Conservation (phyloP, 1,140 invertebrate genomes). For the Asbolus verrucosus region DNA sequence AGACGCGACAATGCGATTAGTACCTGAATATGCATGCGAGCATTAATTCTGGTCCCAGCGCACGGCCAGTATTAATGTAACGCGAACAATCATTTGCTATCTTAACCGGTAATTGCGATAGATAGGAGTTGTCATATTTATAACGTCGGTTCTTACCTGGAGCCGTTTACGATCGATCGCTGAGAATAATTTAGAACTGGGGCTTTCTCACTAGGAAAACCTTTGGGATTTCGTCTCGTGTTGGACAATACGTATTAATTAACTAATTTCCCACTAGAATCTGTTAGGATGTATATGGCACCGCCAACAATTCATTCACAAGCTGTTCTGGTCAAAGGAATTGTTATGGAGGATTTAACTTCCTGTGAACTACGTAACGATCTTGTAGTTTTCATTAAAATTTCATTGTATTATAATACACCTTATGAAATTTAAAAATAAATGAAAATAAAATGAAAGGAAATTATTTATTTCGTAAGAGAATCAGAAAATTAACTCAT, state of each 20-base stretch:
- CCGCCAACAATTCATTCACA: slow-evolving; percentile 6
- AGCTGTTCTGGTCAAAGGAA: slow-evolving; percentile 9
- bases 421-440: no score
- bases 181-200: not conserved
- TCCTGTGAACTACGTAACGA: no score
- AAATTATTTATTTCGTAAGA: no score
- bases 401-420: no score
- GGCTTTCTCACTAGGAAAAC: not conserved
- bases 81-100: slow-evolving; percentile 32
- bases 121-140: not conserved
- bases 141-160: not conserved
- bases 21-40: slow-evolving; percentile 9
- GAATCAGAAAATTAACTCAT: no score
- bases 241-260: slow-evolving; percentile 36
- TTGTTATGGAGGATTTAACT: no score
- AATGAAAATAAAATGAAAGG: no score
- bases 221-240: slow-evolving; percentile 13
- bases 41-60: not conserved
- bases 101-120: slow-evolving; percentile 18
- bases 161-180: not conserved
- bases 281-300: slow-evolving; percentile 19
- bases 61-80: slow-evolving; percentile 17
- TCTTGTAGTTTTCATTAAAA: no score
- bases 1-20: no score
- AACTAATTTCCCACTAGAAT: slow-evolving; percentile 33